These are phyloP conservation scores for Falco concolor DNA, from an alignment of 2,797 vertebrate genomes.

Conservation along the genomic window DNA sequence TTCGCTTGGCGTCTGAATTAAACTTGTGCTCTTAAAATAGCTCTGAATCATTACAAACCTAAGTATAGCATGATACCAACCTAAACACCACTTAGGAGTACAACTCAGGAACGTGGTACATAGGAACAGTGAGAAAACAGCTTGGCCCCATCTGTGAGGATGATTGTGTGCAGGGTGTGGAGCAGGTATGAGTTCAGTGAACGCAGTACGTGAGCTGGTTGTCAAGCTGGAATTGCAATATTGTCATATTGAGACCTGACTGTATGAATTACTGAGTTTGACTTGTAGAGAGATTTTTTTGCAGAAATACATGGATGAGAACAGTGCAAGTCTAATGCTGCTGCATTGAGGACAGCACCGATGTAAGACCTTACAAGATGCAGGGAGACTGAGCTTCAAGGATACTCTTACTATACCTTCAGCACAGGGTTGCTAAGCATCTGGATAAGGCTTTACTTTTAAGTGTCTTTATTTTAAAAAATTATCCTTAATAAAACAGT, in stretches of 20 bases:
- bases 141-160: background rate
- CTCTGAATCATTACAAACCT: background rate
- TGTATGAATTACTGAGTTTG: background rate
- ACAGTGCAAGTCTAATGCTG: background rate
- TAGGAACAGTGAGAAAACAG: background rate
- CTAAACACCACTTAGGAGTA: background rate
- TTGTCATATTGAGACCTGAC: background rate
- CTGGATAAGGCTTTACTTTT: background rate
- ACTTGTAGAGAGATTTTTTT: background rate
- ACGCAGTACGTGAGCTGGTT: background rate
- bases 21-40: slow-evolving; percentile 8
- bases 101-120: background rate
- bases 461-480: background rate
- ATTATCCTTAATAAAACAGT: background rate
- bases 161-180: background rate
- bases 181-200: background rate
- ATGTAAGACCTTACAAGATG: background rate
- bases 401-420: background rate
- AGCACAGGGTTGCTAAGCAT: background rate
- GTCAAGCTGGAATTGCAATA: background rate
- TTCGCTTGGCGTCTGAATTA: slow-evolving; percentile 4
- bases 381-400: background rate
- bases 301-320: background rate
- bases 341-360: background rate
- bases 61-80: background rate